Conservation (phyloP, 2,888 invertebrate species). For the Mycalesis mineus region DNA sequence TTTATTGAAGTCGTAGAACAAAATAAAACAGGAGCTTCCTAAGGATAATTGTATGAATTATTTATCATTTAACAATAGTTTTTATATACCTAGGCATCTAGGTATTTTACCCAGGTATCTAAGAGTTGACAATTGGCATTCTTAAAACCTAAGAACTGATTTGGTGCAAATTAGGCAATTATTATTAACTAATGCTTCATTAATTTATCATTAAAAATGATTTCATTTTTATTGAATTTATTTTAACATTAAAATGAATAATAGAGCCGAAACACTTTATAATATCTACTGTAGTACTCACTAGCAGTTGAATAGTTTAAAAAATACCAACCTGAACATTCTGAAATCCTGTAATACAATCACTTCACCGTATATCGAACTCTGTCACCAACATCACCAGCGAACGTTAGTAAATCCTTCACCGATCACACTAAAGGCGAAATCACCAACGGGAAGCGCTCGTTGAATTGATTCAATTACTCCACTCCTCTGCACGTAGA, state of each 20-base stretch:
- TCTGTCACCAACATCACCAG: constrained; percentile 32
- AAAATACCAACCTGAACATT: constrained; percentile 34
- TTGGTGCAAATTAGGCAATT: too few species aligned
- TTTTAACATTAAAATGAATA: too few species aligned
- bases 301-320: too few species aligned
- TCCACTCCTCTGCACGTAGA: constrained; percentile 34
- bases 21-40: not conserved
- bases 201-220: too few species aligned
- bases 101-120: too few species aligned
- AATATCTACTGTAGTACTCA: too few species aligned
- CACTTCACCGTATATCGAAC: constrained; percentile 31
- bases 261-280: too few species aligned
- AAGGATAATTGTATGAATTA: constrained; percentile 3
- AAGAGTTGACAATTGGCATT: too few species aligned
- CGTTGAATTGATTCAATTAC: constrained; percentile 70
- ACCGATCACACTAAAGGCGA: constrained; percentile 34
- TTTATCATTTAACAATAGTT: not conserved
- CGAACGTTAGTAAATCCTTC: constrained; percentile 24
- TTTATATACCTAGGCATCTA: not conserved
- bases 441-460: constrained; percentile 63
- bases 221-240: too few species aligned
- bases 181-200: too few species aligned
- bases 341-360: constrained; percentile 20
- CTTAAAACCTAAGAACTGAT: too few species aligned
- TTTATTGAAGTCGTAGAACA: not conserved